Evolutionary conservation across 2,888 invertebrate genomes (phyloP).

Genomic region (Mythimna pallens): DNA sequence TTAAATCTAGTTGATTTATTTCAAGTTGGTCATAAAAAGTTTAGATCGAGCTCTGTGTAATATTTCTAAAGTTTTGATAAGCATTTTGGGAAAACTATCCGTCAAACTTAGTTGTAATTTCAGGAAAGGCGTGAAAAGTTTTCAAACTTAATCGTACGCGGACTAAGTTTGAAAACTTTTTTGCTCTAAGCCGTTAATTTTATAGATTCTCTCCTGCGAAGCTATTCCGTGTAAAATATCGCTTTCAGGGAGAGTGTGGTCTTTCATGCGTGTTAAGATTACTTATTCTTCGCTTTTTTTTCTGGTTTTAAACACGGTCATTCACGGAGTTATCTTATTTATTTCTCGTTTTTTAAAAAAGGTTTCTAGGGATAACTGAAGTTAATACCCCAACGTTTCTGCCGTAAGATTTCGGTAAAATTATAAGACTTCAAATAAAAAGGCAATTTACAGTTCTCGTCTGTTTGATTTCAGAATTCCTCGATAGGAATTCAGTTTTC

Average conservation of each 20-base stretch:
- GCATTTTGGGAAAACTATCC: constrained; percentile 18
- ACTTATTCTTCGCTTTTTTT: background rate
- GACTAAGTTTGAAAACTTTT: constrained; percentile 27
- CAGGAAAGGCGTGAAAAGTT: constrained; percentile 1
- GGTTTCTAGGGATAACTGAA: background rate
- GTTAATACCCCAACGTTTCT: no score
- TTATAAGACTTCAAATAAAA: constrained; percentile 1
- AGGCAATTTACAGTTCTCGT: constrained; percentile 10
- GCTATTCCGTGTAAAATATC: constrained; percentile 8
- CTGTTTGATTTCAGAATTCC: constrained; percentile 14
- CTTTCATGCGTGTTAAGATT: constrained; percentile 6
- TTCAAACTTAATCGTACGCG: no score
- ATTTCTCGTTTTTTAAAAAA: background rate
- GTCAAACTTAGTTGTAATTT: constrained; percentile 26
- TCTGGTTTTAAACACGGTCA: background rate
- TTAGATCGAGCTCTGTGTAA: constrained; percentile 5
- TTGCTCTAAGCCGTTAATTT: constrained; percentile 17
- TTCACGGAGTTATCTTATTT: background rate
- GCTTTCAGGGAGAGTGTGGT: constrained; percentile 4
- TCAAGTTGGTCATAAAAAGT: constrained; percentile 30
- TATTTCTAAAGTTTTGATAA: constrained; percentile 1
- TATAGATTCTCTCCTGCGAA: background rate
- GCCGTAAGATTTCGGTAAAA: background rate
- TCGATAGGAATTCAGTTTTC: constrained; percentile 44
- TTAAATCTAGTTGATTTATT: constrained; percentile 60